A percentile compares a stretch with the other conserved stretches of the same genome.
Conservation (phyloP, 53 echinoderm and acorn worm species). For the Astropecten irregularis region DNA sequence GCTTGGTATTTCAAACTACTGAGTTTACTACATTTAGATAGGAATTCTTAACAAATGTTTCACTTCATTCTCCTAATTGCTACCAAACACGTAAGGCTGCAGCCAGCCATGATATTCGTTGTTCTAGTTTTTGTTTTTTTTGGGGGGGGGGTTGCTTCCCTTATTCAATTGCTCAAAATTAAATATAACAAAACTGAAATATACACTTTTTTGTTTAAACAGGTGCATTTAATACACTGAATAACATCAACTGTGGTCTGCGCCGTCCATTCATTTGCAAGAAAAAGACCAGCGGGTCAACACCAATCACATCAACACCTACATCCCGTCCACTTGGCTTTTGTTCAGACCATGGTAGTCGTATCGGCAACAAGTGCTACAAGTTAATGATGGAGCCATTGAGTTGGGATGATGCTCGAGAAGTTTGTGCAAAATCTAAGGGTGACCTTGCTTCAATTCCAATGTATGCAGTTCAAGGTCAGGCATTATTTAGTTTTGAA, state of each 20-base stretch:
- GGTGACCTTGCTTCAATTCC: constrained; percentile 45
- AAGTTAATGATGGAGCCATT: neutral
- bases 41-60: too few relatives aligned
- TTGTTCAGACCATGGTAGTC: neutral
- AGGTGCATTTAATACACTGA: too few relatives aligned
- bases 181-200: too few relatives aligned
- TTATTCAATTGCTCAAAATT: too few relatives aligned
- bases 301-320: neutral
- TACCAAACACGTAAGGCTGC: too few relatives aligned
- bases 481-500: neutral
- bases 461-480: constrained; percentile 43
- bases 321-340: neutral
- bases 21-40: too few relatives aligned
- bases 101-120: too few relatives aligned
- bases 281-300: neutral
- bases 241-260: constrained; percentile 40
- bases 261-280: constrained; percentile 15
- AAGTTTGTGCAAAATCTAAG: neutral
- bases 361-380: constrained; percentile 40
- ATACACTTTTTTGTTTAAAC: too few relatives aligned
- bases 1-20: too few relatives aligned
- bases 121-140: too few relatives aligned
- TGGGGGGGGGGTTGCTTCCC: too few relatives aligned
- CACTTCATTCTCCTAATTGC: too few relatives aligned
- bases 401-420: constrained; percentile 33